phyloP scores from a whole-genome alignment of 2,797 vertebrate genomes.

The Channa striata region DNA sequence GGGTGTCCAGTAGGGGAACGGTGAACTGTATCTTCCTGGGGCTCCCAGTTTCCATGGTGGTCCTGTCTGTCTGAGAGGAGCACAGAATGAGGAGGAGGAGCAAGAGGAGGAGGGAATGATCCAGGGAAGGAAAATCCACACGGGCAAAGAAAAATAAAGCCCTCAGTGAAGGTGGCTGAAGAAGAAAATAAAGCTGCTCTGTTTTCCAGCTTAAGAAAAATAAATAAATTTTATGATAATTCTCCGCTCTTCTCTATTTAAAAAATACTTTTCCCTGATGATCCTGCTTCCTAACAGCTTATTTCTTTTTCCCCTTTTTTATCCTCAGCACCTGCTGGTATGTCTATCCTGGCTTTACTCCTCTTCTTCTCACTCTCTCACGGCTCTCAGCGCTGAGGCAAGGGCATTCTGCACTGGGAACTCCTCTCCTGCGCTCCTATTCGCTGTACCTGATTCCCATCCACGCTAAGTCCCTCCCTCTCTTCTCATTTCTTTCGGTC shows the following conservation, averaged over 20 bases:
- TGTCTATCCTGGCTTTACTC: slow-evolving; percentile 50
- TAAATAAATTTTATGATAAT: slow-evolving; percentile 30
- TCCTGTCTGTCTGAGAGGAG: slow-evolving; percentile 48
- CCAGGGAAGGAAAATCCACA: slow-evolving; percentile 50
- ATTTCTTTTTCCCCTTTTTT: slow-evolving; percentile 8
- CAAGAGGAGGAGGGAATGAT: slow-evolving; percentile 23
- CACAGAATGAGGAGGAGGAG: slow-evolving; percentile 22
- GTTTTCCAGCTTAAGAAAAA: slow-evolving; percentile 37
- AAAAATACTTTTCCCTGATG: slow-evolving; percentile 37
- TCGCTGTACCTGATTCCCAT: slow-evolving; percentile 43
- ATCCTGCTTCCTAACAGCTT: not conserved
- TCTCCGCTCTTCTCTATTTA: slow-evolving; percentile 28
- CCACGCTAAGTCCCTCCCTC: slow-evolving; percentile 59
- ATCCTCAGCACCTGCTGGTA: slow-evolving; percentile 66
- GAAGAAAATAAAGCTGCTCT: slow-evolving; percentile 22
- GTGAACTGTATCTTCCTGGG: slow-evolving; percentile 95
- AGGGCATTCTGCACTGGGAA: slow-evolving; percentile 69
- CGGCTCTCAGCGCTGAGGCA: slow-evolving; percentile 64
- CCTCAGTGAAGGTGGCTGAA: slow-evolving; percentile 31
- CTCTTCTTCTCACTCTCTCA: slow-evolving; percentile 59
- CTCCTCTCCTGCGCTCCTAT: slow-evolving; percentile 71
- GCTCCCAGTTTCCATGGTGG: slow-evolving; percentile 90
- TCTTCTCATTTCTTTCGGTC: slow-evolving; percentile 43
- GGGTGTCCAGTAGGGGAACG: slow-evolving; percentile 91
- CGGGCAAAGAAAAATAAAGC: slow-evolving; percentile 22